Percentiles rank a stretch among this genome's conserved stretches.
Evolutionary conservation across 2,888 invertebrate genomes (phyloP).

Genomic region (Nebria salina): DNA sequence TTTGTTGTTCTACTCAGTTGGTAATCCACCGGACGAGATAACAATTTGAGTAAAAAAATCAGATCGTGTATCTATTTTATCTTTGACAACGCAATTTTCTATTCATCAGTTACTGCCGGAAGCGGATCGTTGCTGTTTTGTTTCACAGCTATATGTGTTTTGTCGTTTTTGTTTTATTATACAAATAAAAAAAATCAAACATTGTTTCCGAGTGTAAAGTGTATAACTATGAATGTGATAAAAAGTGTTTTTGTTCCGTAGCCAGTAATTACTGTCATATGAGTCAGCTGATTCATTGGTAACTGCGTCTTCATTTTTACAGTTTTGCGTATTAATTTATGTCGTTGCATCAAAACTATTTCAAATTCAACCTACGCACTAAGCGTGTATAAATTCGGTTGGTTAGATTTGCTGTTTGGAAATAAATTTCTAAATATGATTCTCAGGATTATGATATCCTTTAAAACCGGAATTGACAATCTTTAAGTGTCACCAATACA

Average conservation of each 20-base stretch:
- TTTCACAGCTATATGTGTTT: slow-evolving; percentile 44
- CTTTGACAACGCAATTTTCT: slow-evolving; percentile 47
- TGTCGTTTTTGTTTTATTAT: slow-evolving; percentile 20
- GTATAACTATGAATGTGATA: slow-evolving; percentile 11
- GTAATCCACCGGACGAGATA: slow-evolving; percentile 31
- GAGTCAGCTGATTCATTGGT: slow-evolving; percentile 21
- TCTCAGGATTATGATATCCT: not conserved
- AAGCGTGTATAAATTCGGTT: too few relatives aligned
- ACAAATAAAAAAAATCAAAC: not conserved
- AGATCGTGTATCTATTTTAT: slow-evolving; percentile 45
- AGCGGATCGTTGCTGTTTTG: slow-evolving; percentile 37
- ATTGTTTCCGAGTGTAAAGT: not conserved
- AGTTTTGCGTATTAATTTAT: slow-evolving; percentile 26
- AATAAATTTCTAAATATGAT: too few relatives aligned
- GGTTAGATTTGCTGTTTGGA: too few relatives aligned
- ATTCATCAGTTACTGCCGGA: slow-evolving; percentile 46
- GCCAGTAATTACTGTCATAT: slow-evolving; percentile 32
- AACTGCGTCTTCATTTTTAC: not conserved
- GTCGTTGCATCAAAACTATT: not conserved
- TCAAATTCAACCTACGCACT: not conserved
- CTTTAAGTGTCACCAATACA: not conserved
- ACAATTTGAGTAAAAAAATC: slow-evolving; percentile 43
- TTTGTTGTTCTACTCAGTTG: not conserved
- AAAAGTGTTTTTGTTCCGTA: slow-evolving; percentile 28
- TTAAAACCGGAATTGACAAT: not conserved